Percentiles rank a stretch among this genome's conserved stretches.
Evolutionary conservation across 2,113 vertebrate genomes (phyloP).

Genomic region (Mesoclemmys tuberculata): DNA sequence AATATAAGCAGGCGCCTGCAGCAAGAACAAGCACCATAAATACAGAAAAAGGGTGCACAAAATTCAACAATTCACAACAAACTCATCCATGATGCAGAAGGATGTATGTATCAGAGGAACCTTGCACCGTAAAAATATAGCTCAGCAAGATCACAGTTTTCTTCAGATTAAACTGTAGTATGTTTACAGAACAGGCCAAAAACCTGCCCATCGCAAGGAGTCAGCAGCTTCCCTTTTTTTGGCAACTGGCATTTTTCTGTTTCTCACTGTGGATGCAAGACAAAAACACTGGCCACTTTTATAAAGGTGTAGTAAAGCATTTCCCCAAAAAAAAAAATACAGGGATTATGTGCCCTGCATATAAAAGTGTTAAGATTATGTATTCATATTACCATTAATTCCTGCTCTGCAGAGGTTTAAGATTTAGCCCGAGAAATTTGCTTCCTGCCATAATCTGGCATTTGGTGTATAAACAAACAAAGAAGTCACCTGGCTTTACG

Average conservation of each 20-base stretch:
- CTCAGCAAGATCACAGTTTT: not conserved
- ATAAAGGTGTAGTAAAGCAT: not conserved
- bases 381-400: conserved; percentile 9
- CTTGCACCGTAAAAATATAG: not conserved
- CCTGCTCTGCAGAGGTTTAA: conserved; percentile 48
- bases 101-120: not conserved
- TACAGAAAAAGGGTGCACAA: not conserved
- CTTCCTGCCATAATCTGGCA: conserved; percentile 13
- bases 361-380: conserved; percentile 40
- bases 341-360: conserved; percentile 7
- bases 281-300: not conserved
- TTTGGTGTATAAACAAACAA: conserved; percentile 26
- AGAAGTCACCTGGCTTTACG: not conserved
- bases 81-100: not conserved
- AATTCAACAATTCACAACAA: not conserved
- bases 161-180: not conserved
- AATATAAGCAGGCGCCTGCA: conserved; percentile 36
- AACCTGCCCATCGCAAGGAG: not conserved
- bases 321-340: not conserved
- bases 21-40: conserved; percentile 11
- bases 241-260: not conserved
- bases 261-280: not conserved
- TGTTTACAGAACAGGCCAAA: not conserved
- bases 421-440: conserved; percentile 53
- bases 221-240: conserved; percentile 25